Base-by-base conservation (phyloP, 2,888 invertebrate species). In the Trichogramma dendrolimi region DNA sequence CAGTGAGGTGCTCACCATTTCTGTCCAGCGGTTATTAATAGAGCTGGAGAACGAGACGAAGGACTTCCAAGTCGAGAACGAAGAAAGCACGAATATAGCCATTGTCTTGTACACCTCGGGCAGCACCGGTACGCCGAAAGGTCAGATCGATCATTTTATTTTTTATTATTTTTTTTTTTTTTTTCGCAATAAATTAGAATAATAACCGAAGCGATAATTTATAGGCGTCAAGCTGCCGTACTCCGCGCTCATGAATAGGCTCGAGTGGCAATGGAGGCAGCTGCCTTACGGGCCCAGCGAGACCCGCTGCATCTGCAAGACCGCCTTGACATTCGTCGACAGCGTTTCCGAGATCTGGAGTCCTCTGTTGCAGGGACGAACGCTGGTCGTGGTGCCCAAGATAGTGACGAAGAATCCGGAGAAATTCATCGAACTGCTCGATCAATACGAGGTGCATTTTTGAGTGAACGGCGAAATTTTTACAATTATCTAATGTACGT, bases 261-360 rank as follows among this genome's bases (percentile, higher is more conserved):
- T 95, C 14, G 85, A 86, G 76, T 95, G 95, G 92, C 95, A 95
- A 77, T 94, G 94, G 86, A 83, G 85, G 11, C 84, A 84, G 0
- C 89, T 94, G 73, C 93, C 94, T 0, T 94, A 87, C 78, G 80
- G 83, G 0, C 72, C 80, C 0, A 82, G 84, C 0, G 91, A 92
- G 72, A 82, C 83, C 6, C 83, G 84, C 4, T 90, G 92, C 70
- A 88, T 92, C 1, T 94, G 94, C 81, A 95, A 95, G 80, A 95
- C 95, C 0, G 91, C 94, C 0, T 80, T 94, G 14, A 94, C 94
- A 0, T 96, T 95, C 75, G 94, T 95, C 4, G 95, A 95, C 76
- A 91, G 94, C 0, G 87, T 93, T 6, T 85, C 89, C 2, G 95
- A 95, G 81, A 87, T 95, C 60, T 94, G 94, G 90, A 91, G 91